Conservation (phyloP, 2,888 invertebrate species). For the Latheticus oryzae region DNA sequence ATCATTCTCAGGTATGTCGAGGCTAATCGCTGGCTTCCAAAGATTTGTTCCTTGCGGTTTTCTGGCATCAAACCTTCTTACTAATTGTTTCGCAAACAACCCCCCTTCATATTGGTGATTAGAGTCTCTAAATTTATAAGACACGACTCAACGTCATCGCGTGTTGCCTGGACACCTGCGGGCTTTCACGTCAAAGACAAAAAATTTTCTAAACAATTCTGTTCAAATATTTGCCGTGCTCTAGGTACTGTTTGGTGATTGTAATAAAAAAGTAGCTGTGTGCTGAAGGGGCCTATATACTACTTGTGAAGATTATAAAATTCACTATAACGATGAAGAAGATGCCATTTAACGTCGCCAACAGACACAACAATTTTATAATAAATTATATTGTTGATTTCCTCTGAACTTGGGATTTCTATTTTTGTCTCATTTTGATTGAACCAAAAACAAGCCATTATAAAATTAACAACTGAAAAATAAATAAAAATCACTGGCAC, state of each 20-base stretch:
- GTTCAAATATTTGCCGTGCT: slow-evolving; percentile 2
- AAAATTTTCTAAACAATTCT: slow-evolving; percentile 14
- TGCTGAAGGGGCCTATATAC: too few species aligned
- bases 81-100: slow-evolving; percentile 25
- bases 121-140: slow-evolving; percentile 29
- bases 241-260: slow-evolving; percentile 12
- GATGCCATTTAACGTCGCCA: slow-evolving; percentile 82
- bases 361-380: slow-evolving; percentile 80
- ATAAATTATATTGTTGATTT: slow-evolving; percentile 76
- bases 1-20: slow-evolving; percentile 24
- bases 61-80: slow-evolving; percentile 30
- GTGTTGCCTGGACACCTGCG: slow-evolving; percentile 27
- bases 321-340: slow-evolving; percentile 89
- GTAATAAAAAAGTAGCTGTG: too few species aligned
- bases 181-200: not conserved
- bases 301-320: slow-evolving; percentile 88
- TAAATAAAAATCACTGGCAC: too few species aligned
- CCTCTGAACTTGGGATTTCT: slow-evolving; percentile 74
- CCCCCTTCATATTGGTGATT: slow-evolving; percentile 33
- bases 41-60: slow-evolving; percentile 29
- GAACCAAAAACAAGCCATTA: slow-evolving; percentile 81
- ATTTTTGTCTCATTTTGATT: slow-evolving; percentile 76
- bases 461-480: slow-evolving; percentile 6
- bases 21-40: slow-evolving; percentile 29
- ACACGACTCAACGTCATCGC: slow-evolving; percentile 27